Evolutionary conservation across 1,140 invertebrate genomes (phyloP).

Genomic region (Trissolcus basalis): DNA sequence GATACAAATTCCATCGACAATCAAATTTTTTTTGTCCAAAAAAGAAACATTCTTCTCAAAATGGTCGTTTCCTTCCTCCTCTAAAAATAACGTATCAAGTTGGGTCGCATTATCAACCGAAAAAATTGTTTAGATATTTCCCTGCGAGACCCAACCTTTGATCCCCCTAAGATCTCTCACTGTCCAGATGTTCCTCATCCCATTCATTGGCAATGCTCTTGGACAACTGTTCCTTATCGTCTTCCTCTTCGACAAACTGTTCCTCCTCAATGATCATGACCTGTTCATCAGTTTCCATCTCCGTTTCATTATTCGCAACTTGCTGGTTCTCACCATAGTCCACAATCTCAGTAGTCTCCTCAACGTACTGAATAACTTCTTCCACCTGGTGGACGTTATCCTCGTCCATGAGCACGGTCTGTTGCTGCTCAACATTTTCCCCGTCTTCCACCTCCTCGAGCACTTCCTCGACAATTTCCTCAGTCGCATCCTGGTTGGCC

Average conservation of each 20-base stretch:
- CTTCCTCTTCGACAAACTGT: conserved; percentile 62
- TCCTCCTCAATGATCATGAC: conserved; percentile 71
- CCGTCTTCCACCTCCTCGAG: conserved; percentile 65
- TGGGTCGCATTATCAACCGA: no score
- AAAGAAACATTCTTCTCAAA: no score
- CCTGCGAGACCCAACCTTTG: no score
- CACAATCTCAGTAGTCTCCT: conserved; percentile 73
- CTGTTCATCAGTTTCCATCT: conserved; percentile 59
- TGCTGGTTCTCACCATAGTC: conserved; percentile 69
- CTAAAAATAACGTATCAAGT: no score
- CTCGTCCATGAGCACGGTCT: conserved; percentile 37
- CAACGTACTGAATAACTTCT: conserved; percentile 72
- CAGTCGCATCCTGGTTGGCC: conserved; percentile 62
- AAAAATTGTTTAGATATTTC: no score
- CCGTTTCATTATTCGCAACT: conserved; percentile 53
- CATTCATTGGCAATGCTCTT: conserved; percentile 65
- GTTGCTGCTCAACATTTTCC: conserved; percentile 35
- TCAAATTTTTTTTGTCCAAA: no score
- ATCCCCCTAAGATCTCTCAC: conserved; percentile 53
- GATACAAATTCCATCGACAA: no score
- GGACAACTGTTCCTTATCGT: conserved; percentile 21
- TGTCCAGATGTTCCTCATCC: conserved; percentile 65
- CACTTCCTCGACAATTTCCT: conserved; percentile 65
- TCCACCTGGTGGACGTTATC: conserved; percentile 62
- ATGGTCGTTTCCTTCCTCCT: no score